Conservation (phyloP, 2,888 invertebrate species). For the Caenorhabditis virilis region DNA sequence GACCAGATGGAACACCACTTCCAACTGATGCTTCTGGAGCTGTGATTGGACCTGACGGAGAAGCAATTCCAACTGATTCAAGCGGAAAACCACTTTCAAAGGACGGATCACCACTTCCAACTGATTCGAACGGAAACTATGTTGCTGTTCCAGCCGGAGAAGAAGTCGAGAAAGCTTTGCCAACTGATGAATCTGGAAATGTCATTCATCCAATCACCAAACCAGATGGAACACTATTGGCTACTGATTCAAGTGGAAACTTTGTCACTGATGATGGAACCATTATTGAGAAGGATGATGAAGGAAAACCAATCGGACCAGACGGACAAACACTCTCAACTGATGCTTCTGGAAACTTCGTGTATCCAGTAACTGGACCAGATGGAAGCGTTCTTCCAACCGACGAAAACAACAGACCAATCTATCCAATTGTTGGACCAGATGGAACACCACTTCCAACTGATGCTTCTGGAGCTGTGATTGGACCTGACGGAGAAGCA, state of each 20-base stretch:
- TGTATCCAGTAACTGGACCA: constrained; percentile 46
- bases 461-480: constrained; percentile 26
- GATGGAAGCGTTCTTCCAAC: constrained; percentile 28
- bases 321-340: constrained; percentile 35
- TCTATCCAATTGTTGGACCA: constrained; percentile 25
- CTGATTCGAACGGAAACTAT: constrained; percentile 34
- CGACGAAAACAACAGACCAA: constrained; percentile 12
- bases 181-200: constrained; percentile 33
- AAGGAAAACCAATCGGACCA: constrained; percentile 45
- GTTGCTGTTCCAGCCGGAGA: constrained; percentile 24
- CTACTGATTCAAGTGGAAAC: constrained; percentile 34
- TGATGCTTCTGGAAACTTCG: constrained; percentile 42
- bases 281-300: constrained; percentile 32
- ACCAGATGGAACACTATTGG: constrained; percentile 36
- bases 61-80: constrained; percentile 23
- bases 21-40: constrained; percentile 31
- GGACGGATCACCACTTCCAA: constrained; percentile 41
- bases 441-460: constrained; percentile 31
- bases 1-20: constrained; percentile 29
- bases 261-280: constrained; percentile 28
- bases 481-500: constrained; percentile 9
- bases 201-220: constrained; percentile 24
- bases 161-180: constrained; percentile 10
- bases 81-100: constrained; percentile 28
- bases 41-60: constrained; percentile 35